phyloP scores from a whole-genome alignment of 1,140 invertebrate genomes.

The Drosophila asahinai region DNA sequence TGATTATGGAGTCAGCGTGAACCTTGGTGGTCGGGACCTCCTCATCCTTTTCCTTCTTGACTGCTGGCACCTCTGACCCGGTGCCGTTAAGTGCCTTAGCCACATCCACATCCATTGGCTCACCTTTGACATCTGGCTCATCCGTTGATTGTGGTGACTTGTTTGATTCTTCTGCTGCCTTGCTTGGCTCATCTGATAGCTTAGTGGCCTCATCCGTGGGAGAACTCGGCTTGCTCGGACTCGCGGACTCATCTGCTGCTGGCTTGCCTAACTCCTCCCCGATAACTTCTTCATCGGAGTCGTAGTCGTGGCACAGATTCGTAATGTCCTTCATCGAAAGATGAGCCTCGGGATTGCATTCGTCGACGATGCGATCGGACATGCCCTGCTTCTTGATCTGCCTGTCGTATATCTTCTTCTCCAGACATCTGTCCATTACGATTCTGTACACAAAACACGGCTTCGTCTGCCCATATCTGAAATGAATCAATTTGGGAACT shows the following conservation, averaged over 20 bases:
- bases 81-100: conserved; percentile 18
- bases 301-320: conserved; percentile 96
- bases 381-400: conserved; percentile 99
- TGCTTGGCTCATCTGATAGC: conserved; percentile 1
- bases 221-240: conserved; percentile 17
- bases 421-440: conserved; percentile 98
- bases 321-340: conserved; percentile 97
- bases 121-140: neutral
- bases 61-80: neutral
- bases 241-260: neutral
- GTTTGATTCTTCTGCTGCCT: conserved; percentile 8
- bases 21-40: conserved; percentile 87
- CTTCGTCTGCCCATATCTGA: conserved; percentile 95
- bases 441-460: conserved; percentile 98
- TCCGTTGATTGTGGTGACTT: conserved; percentile 16
- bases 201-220: conserved; percentile 8
- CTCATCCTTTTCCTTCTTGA: conserved; percentile 55
- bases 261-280: conserved; percentile 26
- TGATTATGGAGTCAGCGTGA: conserved; percentile 93
- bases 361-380: conserved; percentile 98
- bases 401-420: conserved; percentile 98
- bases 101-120: conserved; percentile 1
- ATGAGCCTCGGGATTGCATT: conserved; percentile 98
- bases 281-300: conserved; percentile 90
- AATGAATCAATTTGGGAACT: neutral